A percentile compares a stretch with the other conserved stretches of the same genome.
These are phyloP conservation scores for Pluvianellus socialis DNA, from an alignment of 2,113 vertebrate genomes.

Conservation along the genomic window DNA sequence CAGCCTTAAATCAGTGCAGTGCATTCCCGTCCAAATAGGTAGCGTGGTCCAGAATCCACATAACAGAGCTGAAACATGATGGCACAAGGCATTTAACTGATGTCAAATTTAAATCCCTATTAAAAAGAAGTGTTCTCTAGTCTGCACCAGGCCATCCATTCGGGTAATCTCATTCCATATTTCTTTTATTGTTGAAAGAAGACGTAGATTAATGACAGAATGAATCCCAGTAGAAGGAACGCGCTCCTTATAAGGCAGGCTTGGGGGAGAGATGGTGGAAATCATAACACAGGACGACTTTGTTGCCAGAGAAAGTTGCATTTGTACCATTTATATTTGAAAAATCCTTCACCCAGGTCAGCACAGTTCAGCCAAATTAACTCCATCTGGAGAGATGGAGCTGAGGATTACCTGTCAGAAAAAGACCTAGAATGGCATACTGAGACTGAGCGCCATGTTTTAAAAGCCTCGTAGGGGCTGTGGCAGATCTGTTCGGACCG, in stretches of 20 bases:
- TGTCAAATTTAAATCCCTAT: constrained; percentile 74
- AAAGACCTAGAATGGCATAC: background rate
- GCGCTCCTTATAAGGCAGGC: constrained; percentile 67
- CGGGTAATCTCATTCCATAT: constrained; percentile 75
- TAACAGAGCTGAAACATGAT: constrained; percentile 50
- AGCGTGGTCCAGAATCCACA: background rate
- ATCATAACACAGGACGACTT: constrained; percentile 54
- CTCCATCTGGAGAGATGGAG: constrained; percentile 51
- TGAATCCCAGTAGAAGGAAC: constrained; percentile 67
- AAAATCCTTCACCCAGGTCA: constrained; percentile 71
- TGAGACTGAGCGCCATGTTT: background rate
- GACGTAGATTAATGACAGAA: constrained; percentile 73
- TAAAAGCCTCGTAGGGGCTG: background rate
- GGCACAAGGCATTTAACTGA: constrained; percentile 62
- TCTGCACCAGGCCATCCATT: constrained; percentile 72
- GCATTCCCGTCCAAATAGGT: constrained; percentile 32
- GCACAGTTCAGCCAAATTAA: constrained; percentile 56
- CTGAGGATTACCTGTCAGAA: constrained; percentile 39
- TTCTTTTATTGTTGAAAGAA: constrained; percentile 76
- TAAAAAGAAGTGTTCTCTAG: constrained; percentile 68
- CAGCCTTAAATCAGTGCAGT: constrained; percentile 42
- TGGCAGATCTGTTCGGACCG: background rate
- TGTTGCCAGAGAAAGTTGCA: constrained; percentile 69
- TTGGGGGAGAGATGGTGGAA: constrained; percentile 61
- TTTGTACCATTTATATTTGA: constrained; percentile 67